A percentile compares a stretch with the other conserved stretches of the same genome.
phyloP scores from a whole-genome alignment of 1,140 invertebrate genomes.

The Oreohelix idahoensis region DNA sequence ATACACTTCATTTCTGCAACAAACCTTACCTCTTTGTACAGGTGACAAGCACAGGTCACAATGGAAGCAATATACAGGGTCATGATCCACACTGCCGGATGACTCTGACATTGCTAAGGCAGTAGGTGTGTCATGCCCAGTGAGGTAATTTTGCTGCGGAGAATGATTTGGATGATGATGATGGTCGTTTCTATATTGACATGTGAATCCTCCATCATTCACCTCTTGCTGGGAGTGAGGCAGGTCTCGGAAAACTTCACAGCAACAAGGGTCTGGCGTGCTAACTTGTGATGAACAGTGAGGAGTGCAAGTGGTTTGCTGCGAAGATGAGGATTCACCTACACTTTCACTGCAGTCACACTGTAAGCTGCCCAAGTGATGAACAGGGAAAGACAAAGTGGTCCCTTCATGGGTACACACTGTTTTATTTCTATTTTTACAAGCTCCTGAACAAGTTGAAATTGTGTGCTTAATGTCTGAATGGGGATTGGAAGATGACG shows the following conservation, averaged over 20 bases:
- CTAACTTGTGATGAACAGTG: not conserved
- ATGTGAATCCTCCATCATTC: not conserved
- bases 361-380: not conserved
- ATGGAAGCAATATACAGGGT: not conserved
- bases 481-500: not conserved
- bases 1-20: too few relatives aligned
- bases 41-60: not conserved
- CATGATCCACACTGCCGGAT: not conserved
- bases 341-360: not conserved
- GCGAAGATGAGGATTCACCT: not conserved
- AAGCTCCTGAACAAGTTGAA: not conserved
- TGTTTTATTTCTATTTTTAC: not conserved
- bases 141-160: not conserved
- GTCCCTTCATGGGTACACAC: too few relatives aligned
- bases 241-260: conserved; percentile 3
- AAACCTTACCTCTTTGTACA: conserved; percentile 7
- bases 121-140: not conserved
- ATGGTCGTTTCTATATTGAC: too few relatives aligned
- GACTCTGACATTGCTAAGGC: not conserved
- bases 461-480: not conserved
- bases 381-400: not conserved
- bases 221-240: not conserved
- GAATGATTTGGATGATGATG: not conserved
- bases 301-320: too few relatives aligned
- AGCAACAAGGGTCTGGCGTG: not conserved